Conservation (phyloP, 2,888 invertebrate species). For the Trachelus stipa region DNA sequence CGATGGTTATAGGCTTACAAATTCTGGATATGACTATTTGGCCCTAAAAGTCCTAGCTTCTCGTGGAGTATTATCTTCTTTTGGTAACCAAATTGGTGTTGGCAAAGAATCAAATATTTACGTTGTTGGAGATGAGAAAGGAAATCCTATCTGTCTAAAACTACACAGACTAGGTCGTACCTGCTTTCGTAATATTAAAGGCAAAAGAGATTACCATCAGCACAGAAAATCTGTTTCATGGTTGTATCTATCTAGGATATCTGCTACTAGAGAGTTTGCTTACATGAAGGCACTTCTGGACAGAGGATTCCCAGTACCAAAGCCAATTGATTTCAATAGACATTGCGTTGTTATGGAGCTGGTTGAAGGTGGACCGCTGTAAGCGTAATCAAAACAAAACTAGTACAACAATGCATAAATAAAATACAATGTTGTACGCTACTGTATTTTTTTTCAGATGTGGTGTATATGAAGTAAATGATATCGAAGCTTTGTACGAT, state of each 20-base stretch:
- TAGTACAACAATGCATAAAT: background rate
- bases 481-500: slow-evolving; percentile 86
- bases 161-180: slow-evolving; percentile 93
- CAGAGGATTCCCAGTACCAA: slow-evolving; percentile 93
- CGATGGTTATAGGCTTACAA: slow-evolving; percentile 96
- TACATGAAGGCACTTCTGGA: slow-evolving; percentile 96
- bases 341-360: slow-evolving; percentile 98
- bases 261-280: slow-evolving; percentile 97
- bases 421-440: background rate
- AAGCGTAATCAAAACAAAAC: slow-evolving; percentile 60
- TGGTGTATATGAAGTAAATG: slow-evolving; percentile 73
- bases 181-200: slow-evolving; percentile 95
- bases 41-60: slow-evolving; percentile 89
- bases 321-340: slow-evolving; percentile 92
- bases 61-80: slow-evolving; percentile 81
- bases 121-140: slow-evolving; percentile 84
- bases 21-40: slow-evolving; percentile 96
- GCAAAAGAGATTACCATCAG: slow-evolving; percentile 96
- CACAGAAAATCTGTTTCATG: slow-evolving; percentile 91
- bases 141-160: slow-evolving; percentile 87
- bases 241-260: slow-evolving; percentile 95
- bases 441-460: slow-evolving; percentile 59
- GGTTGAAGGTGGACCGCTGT: slow-evolving; percentile 84
- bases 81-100: slow-evolving; percentile 98
- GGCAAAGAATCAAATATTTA: slow-evolving; percentile 99